Percentiles rank a stretch among this genome's conserved stretches.
These are phyloP conservation scores for Rhaphigaster nebulosa DNA, from an alignment of 2,888 invertebrate species.

Conservation along the genomic window DNA sequence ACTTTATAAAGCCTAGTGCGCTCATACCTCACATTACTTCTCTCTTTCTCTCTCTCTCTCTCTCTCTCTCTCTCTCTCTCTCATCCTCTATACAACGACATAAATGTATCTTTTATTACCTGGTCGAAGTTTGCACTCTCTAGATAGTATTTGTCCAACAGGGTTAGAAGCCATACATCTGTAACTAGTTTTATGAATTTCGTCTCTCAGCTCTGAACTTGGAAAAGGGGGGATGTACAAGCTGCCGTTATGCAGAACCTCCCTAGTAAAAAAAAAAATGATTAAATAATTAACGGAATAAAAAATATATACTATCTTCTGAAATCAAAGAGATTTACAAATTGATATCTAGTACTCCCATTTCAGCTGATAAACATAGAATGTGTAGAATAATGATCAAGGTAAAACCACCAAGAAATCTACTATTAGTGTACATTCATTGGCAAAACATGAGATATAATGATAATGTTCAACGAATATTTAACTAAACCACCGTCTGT, in stretches of 20 bases:
- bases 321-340: too few species aligned
- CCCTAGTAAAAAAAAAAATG: constrained; percentile 63
- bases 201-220: constrained; percentile 68
- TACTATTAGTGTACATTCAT: too few species aligned
- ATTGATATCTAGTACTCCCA: too few species aligned
- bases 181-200: constrained; percentile 70
- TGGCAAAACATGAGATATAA: not conserved
- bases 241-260: constrained; percentile 68
- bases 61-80: not conserved
- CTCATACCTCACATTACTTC: too few species aligned
- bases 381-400: too few species aligned
- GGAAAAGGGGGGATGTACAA: constrained; percentile 70
- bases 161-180: constrained; percentile 70
- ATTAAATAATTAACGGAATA: not conserved
- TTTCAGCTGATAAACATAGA: too few species aligned
- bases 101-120: constrained; percentile 61
- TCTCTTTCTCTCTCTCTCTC: not conserved
- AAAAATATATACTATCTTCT: not conserved
- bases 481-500: not conserved
- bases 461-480: not conserved
- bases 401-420: too few species aligned
- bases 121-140: constrained; percentile 67
- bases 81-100: not conserved
- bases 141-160: constrained; percentile 70
- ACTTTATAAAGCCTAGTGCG: too few species aligned